phyloP scores from a whole-genome alignment of 2,888 invertebrate genomes.

The Dynastes hyllus region DNA sequence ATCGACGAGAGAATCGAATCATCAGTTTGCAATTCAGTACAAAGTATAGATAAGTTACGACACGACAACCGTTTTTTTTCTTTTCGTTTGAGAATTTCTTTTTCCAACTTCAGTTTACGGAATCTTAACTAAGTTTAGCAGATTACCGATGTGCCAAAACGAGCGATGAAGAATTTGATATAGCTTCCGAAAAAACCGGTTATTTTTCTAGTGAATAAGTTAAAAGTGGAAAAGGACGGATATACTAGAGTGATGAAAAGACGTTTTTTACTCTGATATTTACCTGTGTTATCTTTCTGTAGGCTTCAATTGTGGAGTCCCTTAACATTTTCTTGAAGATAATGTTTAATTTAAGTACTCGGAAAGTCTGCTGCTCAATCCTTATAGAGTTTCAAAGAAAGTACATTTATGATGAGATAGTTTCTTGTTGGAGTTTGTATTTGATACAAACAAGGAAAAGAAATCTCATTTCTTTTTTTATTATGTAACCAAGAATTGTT shows the following conservation, averaged over 20 bases:
- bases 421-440: too few species aligned
- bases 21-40: slow-evolving; percentile 19
- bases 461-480: too few species aligned
- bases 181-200: slow-evolving; percentile 17
- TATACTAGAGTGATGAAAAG: slow-evolving; percentile 3
- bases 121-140: background rate
- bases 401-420: too few species aligned
- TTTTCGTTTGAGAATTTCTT: background rate
- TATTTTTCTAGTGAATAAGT: slow-evolving; percentile 11
- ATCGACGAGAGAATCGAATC: slow-evolving; percentile 17
- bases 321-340: too few species aligned
- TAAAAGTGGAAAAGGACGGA: background rate
- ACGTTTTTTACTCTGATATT: background rate
- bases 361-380: too few species aligned
- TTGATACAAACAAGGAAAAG: too few species aligned
- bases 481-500: too few species aligned
- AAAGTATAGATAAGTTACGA: slow-evolving; percentile 37
- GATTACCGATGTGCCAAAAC: slow-evolving; percentile 50
- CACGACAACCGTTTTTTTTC: slow-evolving; percentile 6
- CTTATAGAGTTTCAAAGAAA: too few species aligned
- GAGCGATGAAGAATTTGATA: slow-evolving; percentile 33
- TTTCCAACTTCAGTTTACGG: background rate
- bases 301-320: too few species aligned
- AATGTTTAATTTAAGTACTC: too few species aligned
- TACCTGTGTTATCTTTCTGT: background rate